phyloP scores from a whole-genome alignment of 2,113 vertebrate genomes.

The Furnarius figulus region DNA sequence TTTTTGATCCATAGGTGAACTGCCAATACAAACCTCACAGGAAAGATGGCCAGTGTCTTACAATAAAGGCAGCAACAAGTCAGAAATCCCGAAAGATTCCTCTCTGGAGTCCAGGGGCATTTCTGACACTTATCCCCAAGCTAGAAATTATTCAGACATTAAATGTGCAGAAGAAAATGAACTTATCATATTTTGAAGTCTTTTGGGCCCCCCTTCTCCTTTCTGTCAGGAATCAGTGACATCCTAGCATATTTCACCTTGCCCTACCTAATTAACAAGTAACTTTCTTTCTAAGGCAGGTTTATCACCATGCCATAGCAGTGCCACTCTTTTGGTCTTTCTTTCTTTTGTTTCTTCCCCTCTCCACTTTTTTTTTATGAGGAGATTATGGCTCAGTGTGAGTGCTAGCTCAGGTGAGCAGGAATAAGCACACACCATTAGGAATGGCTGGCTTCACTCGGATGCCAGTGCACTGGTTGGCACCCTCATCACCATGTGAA shows the following conservation, averaged over 20 bases:
- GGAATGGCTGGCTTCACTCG: background rate
- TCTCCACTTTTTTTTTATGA: background rate
- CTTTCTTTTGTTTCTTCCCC: accelerated
- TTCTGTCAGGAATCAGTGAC: background rate
- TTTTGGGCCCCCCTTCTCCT: background rate
- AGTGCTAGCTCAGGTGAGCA: background rate
- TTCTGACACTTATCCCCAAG: background rate
- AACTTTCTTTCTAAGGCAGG: background rate
- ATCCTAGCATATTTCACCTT: background rate
- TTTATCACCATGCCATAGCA: background rate
- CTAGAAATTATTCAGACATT: background rate
- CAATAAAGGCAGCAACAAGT: background rate
- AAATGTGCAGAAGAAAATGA: background rate
- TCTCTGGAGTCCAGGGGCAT: background rate
- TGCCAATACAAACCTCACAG: background rate
- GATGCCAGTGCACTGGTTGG: background rate
- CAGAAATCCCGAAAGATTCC: background rate
- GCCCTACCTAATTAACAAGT: background rate
- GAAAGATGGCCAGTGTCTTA: background rate
- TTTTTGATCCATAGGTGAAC: background rate
- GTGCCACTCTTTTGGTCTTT: background rate
- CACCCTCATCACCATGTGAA: background rate
- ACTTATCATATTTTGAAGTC: background rate
- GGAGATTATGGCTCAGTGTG: background rate
- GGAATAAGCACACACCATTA: background rate